Percentiles rank a stretch among this genome's conserved stretches.
Evolutionary conservation across 2,113 vertebrate genomes (phyloP).

Genomic region (Gila orcuttii): DNA sequence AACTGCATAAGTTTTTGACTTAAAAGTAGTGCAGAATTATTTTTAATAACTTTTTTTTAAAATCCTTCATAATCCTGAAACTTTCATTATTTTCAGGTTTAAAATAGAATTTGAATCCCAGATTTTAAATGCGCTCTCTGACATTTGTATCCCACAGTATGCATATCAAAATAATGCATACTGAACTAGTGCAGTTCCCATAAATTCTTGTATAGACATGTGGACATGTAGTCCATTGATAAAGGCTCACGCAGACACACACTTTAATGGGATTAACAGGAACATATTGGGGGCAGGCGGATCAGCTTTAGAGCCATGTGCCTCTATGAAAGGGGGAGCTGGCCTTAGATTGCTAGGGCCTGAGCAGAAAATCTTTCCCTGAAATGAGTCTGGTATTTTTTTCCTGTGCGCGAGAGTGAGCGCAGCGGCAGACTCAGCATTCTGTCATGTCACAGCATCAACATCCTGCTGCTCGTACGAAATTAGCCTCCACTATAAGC

Average conservation of each 20-base stretch:
- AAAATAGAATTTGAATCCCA: conserved; percentile 13
- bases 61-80: neutral
- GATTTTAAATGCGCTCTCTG: neutral
- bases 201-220: conserved; percentile 21
- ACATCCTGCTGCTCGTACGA: conserved; percentile 54
- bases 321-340: conserved; percentile 44
- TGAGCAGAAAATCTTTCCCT: conserved; percentile 50
- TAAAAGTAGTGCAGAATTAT: neutral
- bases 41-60: neutral
- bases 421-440: conserved; percentile 58
- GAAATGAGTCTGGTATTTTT: conserved; percentile 49
- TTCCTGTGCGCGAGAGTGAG: conserved; percentile 19
- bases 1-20: neutral
- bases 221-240: conserved; percentile 25
- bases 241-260: conserved; percentile 45
- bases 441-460: conserved; percentile 64
- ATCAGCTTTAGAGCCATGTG: conserved; percentile 68
- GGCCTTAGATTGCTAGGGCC: conserved; percentile 43
- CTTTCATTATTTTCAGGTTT: neutral
- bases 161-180: conserved; percentile 16
- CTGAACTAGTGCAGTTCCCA: neutral
- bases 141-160: conserved; percentile 12
- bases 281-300: conserved; percentile 72
- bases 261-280: conserved; percentile 74
- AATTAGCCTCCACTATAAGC: conserved; percentile 59